Conservation (phyloP, 2,888 invertebrate genomes). For the Plebejus melissa region DNA sequence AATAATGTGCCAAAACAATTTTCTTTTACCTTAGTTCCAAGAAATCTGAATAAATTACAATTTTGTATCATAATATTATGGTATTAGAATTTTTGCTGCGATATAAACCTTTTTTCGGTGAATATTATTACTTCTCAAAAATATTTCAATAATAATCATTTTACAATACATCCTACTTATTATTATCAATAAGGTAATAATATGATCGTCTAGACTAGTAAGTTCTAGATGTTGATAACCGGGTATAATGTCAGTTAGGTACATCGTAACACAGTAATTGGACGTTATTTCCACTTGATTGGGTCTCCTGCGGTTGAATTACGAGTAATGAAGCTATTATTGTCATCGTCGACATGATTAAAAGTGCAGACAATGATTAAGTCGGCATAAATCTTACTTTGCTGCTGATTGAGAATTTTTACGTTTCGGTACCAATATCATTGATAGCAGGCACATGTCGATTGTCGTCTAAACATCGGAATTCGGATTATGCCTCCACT, state of each 20-base stretch:
- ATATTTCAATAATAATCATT: too few species aligned
- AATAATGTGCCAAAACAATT: too few species aligned
- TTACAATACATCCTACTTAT: neutral
- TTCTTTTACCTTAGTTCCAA: too few species aligned
- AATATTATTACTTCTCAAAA: too few species aligned
- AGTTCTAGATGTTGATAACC: neutral
- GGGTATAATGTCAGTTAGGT: slow-evolving; percentile 1
- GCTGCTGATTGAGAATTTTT: neutral
- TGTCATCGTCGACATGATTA: neutral
- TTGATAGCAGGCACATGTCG: neutral
- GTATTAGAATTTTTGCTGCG: too few species aligned
- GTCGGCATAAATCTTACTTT: neutral
- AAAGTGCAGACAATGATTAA: neutral
- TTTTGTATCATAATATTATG: too few species aligned
- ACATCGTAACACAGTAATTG: neutral
- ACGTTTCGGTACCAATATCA: neutral
- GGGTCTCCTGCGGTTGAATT: neutral
- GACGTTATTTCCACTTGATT: slow-evolving; percentile 10
- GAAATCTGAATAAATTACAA: too few species aligned
- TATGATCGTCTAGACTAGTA: neutral
- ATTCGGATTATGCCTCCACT: neutral
- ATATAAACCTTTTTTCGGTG: too few species aligned
- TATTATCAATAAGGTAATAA: neutral
- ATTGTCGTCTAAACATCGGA: neutral
- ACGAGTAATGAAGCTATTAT: slow-evolving; percentile 1